Percentiles rank a stretch among this genome's conserved stretches.
Conservation (phyloP, 2,888 invertebrate genomes). For the Meghimatium bilineatum region DNA sequence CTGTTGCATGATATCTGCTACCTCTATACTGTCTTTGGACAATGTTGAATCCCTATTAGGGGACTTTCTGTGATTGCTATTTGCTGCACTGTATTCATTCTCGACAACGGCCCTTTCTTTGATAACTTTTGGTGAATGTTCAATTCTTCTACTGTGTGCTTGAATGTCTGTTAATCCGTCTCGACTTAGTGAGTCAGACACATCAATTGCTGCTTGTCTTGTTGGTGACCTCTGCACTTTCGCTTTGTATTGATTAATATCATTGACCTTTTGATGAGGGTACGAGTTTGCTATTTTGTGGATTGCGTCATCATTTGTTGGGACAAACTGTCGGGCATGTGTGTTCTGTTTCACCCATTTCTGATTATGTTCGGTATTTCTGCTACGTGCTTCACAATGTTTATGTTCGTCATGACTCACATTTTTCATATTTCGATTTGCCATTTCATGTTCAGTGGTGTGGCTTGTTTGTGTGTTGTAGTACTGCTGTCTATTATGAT, state of each 20-base stretch:
- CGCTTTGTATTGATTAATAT: not conserved
- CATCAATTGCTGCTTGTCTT: constrained; percentile 15
- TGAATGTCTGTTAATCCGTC: not conserved
- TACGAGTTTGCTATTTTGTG: no score
- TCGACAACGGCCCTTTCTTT: not conserved
- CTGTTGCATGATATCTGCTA: constrained; percentile 63
- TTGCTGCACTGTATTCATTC: not conserved
- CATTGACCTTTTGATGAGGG: no score
- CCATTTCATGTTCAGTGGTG: constrained; percentile 12
- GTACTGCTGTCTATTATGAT: not conserved
- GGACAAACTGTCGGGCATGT: no score
- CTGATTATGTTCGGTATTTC: not conserved
- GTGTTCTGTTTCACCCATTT: not conserved
- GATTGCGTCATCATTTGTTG: not conserved
- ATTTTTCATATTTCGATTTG: not conserved
- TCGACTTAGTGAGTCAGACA: not conserved
- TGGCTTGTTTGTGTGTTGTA: constrained; percentile 19
- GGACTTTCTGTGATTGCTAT: not conserved
- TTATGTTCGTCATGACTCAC: not conserved
- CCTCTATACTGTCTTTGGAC: constrained; percentile 62
- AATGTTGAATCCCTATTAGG: constrained; percentile 3
- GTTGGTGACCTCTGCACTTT: constrained; percentile 13
- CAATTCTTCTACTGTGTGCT: not conserved
- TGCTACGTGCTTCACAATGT: not conserved
- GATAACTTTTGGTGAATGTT: no score